Base-by-base conservation (phyloP, 2,113 vertebrate genomes). In the Thymallus thymallus region DNA sequence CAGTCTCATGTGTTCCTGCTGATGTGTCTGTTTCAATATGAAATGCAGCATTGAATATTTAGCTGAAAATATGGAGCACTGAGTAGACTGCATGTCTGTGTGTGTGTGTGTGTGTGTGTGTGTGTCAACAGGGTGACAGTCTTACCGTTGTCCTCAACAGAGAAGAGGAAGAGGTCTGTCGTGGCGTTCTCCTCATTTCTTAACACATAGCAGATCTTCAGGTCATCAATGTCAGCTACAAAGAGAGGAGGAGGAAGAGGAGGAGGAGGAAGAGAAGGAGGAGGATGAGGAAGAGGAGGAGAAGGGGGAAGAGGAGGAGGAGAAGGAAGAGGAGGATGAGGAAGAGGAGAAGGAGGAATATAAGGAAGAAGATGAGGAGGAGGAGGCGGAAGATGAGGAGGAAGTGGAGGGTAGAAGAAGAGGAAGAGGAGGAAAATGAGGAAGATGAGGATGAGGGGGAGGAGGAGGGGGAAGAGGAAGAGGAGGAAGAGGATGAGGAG, bases 151-250 rank as follows among this genome's bases (percentile, higher is more conserved):
- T 98, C 97, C 88, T 96, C 93, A 14, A 98, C 92, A 0, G 90
- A 90, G 88, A 99, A 99, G 45, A 91, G 85, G 84, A 98, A 97
- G 63, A 89, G 24, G 72, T 99, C 97, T 78, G 93, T 95, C 3
- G 96, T 95, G n/a, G 94, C 93, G 29, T 96, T 97, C 51, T 92
- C 90, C 26, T 92, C 90, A 0, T 89, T 90, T 75, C 91, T 86
- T 88, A 99, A 85, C 75, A 98, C 87, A 20, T 97, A 99, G 86
- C 94, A 97, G 90, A 98, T 94, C 86, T 95, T 96, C 92, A 95
- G 91, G 74, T 96, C 95, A 74, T 98, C 89, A 1, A 99, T 93
- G 85, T 99, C 95, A 81, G 93, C 97, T 99, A 18, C 16, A 51
- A 18, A 51, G 48, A 88, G 6, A 26, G 29, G 3, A 20, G 63